Percentiles rank a stretch among this genome's conserved stretches.
Conservation (phyloP, 2,888 invertebrate species). For the Lasioglossum calceatum region DNA sequence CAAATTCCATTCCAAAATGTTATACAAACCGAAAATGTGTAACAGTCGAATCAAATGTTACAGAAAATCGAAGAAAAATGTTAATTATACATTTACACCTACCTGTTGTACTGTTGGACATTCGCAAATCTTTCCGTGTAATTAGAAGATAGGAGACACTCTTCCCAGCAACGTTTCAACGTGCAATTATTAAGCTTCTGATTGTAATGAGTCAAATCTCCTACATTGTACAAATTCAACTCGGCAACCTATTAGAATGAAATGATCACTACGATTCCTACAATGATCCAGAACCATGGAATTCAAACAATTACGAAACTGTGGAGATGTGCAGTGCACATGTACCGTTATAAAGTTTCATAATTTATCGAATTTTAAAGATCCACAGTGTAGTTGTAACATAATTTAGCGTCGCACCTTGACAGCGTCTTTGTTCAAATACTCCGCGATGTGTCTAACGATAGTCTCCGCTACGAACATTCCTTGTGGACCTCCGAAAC, state of each 20-base stretch:
- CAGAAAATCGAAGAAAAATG: background rate
- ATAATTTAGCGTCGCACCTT: slow-evolving; percentile 85
- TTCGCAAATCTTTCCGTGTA: slow-evolving; percentile 86
- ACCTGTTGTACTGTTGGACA: slow-evolving; percentile 91
- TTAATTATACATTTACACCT: slow-evolving; percentile 71
- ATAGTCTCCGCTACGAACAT: slow-evolving; percentile 94
- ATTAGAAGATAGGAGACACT: slow-evolving; percentile 89
- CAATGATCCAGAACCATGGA: background rate
- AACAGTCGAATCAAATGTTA: background rate
- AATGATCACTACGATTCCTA: background rate
- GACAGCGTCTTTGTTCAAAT: slow-evolving; percentile 87
- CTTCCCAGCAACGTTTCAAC: slow-evolving; percentile 90
- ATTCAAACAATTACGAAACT: no score
- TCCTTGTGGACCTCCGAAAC: slow-evolving; percentile 96
- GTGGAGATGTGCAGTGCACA: no score
- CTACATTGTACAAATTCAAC: slow-evolving; percentile 93
- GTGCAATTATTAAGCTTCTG: slow-evolving; percentile 91
- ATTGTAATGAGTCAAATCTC: slow-evolving; percentile 91
- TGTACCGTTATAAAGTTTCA: no score
- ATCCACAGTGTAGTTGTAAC: background rate
- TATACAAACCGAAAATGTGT: background rate
- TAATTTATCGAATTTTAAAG: no score
- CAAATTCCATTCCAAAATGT: background rate
- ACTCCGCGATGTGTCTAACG: slow-evolving; percentile 90
- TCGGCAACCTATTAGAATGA: slow-evolving; percentile 84